These are phyloP conservation scores for Drosophila kurseongensis DNA, from an alignment of 1,140 invertebrate genomes.

Conservation along the genomic window DNA sequence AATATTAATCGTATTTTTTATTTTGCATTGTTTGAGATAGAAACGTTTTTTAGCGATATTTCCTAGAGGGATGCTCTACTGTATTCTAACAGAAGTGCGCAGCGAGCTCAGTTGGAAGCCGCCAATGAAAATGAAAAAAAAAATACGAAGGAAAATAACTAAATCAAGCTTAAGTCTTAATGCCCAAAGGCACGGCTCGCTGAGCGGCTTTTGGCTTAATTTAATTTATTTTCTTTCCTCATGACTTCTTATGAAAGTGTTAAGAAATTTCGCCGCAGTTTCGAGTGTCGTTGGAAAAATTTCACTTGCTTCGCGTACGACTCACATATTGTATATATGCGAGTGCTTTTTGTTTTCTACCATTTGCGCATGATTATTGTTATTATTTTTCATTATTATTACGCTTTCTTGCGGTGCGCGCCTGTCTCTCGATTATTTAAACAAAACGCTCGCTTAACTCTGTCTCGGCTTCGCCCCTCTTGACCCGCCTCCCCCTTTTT, in stretches of 20 bases:
- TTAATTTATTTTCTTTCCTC: conserved; percentile 54
- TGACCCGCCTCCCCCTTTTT: not conserved
- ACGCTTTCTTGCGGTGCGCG: conserved; percentile 59
- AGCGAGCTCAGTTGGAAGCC: not conserved
- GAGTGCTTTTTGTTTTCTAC: conserved; percentile 59
- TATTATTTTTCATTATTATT: conserved; percentile 61
- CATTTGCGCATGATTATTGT: conserved; percentile 68
- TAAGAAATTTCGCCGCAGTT: conserved; percentile 69
- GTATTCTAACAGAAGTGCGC: conserved; percentile 11
- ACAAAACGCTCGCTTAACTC: conserved; percentile 48
- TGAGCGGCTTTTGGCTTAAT: conserved; percentile 71
- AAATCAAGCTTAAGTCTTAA: conserved; percentile 18
- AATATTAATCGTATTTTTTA: too few species aligned
- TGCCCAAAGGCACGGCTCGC: conserved; percentile 29
- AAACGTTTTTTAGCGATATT: too few species aligned
- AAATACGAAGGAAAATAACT: conserved; percentile 10
- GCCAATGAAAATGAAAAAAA: conserved; percentile 7
- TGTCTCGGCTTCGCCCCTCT: conserved; percentile 7
- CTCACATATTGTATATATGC: conserved; percentile 6
- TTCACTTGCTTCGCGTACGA: conserved; percentile 61
- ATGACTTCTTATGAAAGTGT: conserved; percentile 79
- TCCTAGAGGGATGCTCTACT: not conserved
- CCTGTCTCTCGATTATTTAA: conserved; percentile 47
- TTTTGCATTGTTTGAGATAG: too few species aligned
- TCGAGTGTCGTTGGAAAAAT: conserved; percentile 62